Base-by-base conservation (phyloP, 2,113 vertebrate species). In the Melanostigma gelatinosum region DNA sequence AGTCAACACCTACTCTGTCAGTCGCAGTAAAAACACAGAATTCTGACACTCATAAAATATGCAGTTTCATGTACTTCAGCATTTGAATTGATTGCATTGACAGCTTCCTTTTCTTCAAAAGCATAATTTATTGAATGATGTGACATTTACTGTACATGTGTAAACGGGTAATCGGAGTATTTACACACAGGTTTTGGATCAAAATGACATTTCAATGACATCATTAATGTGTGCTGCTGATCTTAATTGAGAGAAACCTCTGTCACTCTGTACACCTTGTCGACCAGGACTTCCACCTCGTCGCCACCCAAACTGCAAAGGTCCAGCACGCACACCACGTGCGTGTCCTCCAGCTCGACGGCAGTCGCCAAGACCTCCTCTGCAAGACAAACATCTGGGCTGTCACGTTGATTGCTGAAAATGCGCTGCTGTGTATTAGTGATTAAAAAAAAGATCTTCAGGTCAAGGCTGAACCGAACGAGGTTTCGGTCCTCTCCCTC, bases 261-360 rank as follows among this genome's bases (percentile, higher is more conserved):
- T 0, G 93, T 88, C 66, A 93, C 73, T 83, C 73, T 92, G 92
- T 97, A 98, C 73, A 97, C 90, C 91, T 96, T 97, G 85, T 91
- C 95, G 85, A 98, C 91, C 86, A 95, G 88, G 62, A 97, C 94
- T 91, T 99, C 97, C 24, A 96, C 89, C 61, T 94, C 91, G 71
- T 95, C 90, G 72, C 92, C 95, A 54, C 95, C 96, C 65, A 98
- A 93, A 87, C 96, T 96, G 92, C 95, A 98, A 63, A 97, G 77
- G 83, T 97, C 97, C 85, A 98, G 88, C 85, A 97, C 80, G 80
- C 95, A 96, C 77, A 98, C 82, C 6, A 98, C 90, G 1, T 94
- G 95, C 4, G 83, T 83, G 63, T 88, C 92, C 62, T 97, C 95
- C 36, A 97, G 88, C 20, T 96, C 93, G 85, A n/a, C 8, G 13